Conservation (phyloP, 1,140 invertebrate species). For the Sitophilus oryzae region DNA sequence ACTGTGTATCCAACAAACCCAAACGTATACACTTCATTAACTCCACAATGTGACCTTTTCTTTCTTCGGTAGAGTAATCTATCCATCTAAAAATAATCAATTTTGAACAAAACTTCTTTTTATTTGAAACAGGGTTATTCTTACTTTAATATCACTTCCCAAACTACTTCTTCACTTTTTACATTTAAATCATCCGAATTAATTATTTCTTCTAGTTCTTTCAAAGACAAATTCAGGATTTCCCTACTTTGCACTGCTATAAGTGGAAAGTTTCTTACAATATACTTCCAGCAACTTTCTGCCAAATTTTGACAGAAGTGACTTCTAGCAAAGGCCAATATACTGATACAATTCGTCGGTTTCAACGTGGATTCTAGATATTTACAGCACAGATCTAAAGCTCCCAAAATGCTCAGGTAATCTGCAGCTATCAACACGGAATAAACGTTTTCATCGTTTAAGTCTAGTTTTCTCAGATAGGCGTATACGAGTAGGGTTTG, state of each 20-base stretch:
- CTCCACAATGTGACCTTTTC: constrained; percentile 39
- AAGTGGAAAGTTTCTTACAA: constrained; percentile 68
- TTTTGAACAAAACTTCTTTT: not conserved
- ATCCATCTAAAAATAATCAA: constrained; percentile 48
- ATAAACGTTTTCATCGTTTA: constrained; percentile 71
- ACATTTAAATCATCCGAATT: constrained; percentile 72
- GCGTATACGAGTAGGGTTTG: constrained; percentile 72
- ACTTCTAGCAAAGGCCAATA: constrained; percentile 70
- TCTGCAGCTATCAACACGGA: constrained; percentile 68
- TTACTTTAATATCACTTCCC: constrained; percentile 53
- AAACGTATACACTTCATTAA: constrained; percentile 76
- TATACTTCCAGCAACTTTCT: constrained; percentile 59
- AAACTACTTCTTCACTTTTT: constrained; percentile 58
- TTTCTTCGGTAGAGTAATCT: constrained; percentile 42
- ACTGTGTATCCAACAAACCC: constrained; percentile 78
- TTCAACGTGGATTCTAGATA: constrained; percentile 61
- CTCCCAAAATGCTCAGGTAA: constrained; percentile 72
- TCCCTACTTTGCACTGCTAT: constrained; percentile 64
- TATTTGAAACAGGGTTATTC: too few relatives aligned
- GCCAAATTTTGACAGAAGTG: constrained; percentile 68
- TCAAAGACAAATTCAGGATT: constrained; percentile 61
- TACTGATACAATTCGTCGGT: constrained; percentile 73
- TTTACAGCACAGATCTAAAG: constrained; percentile 70
- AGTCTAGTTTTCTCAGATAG: constrained; percentile 64
- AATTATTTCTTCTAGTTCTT: constrained; percentile 65